Evolutionary conservation across 2,888 invertebrate species (phyloP).

Genomic region (Strigamia crassipes): DNA sequence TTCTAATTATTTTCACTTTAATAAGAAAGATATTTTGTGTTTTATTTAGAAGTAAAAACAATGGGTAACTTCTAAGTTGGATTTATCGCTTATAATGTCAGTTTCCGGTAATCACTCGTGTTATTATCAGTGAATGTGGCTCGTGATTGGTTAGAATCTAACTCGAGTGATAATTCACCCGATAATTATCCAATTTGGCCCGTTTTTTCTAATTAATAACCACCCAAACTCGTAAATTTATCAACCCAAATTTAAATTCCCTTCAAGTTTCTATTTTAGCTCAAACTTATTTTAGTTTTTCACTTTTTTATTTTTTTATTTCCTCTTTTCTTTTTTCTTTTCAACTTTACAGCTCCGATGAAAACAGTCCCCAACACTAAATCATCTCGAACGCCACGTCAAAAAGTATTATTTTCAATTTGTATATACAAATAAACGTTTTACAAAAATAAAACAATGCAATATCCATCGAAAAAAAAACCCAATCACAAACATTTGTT

Average conservation of each 20-base stretch:
- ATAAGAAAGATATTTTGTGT: too few relatives aligned
- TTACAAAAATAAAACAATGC: not conserved
- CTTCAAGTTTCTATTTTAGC: not conserved
- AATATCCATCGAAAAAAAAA: not conserved
- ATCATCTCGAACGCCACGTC: not conserved
- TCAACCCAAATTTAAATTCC: not conserved
- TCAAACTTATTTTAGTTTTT: not conserved
- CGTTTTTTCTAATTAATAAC: not conserved
- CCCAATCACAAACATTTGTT: too few relatives aligned
- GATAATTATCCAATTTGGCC: too few relatives aligned
- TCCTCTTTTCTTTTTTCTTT: not conserved
- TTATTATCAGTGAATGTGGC: too few relatives aligned
- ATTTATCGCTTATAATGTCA: too few relatives aligned
- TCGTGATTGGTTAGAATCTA: too few relatives aligned
- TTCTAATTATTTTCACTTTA: not conserved
- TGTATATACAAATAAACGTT: not conserved
- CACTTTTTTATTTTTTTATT: not conserved
- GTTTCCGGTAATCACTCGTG: too few relatives aligned
- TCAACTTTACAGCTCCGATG: constrained; percentile 6
- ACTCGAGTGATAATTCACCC: too few relatives aligned
- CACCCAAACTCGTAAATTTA: not conserved
- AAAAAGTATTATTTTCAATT: not conserved
- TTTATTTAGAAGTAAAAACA: not conserved
- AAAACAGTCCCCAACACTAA: constrained; percentile 5
- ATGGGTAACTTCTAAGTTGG: not conserved